Evolutionary conservation across 2,797 vertebrate species (phyloP), one percentile per base, ranked within the genome.

Genomic region (Erpetoichthys calabaricus): DNA sequence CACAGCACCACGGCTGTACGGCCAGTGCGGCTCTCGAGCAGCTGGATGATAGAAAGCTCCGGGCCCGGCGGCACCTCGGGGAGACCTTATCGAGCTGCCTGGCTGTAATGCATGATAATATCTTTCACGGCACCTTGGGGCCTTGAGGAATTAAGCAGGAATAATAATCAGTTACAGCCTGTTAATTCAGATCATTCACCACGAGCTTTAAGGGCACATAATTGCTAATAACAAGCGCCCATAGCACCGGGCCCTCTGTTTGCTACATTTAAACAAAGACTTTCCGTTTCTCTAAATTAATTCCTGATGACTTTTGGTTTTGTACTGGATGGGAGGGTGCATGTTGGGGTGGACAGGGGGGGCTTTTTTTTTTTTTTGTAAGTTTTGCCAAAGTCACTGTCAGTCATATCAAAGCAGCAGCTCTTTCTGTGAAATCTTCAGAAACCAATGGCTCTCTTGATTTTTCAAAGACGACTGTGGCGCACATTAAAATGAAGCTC

Each of bases 161-260:
- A 54, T 51, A 49, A 57, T 65, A 56, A 61, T 62, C 57, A 59
- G 60, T 9, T 54, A 42, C 55, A 58, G 47, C 56, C 60, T 56
- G 60, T 57, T 62, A 55, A 56, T 58, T 58, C 25, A 51, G 56
- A 62, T 64, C 55, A 58, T 53, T 65, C 60, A 46, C n/a, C 41
- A 53, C 56, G n/a, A 42, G 56, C 65, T 59, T 53, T 47, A 55
- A 62, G 60, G 63, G 57, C 64, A 63, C 62, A 47, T n/a, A 4
- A 55, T 49, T 42, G 45, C 45, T 61, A 60, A 57, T 62, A 62
- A 64, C 57, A 66, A 61, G 49, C 46, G 44, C 57, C 63, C 58
- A 45, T 1, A 3, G 56, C 58, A 60, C 44, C 8, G 47, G 55
- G 42, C 42, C 49, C 42, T 47, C 42, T 46, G 45, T 44, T 56